phyloP scores from a whole-genome alignment of 92 coral and sea anemone genomes.

The Phenganax marumi region DNA sequence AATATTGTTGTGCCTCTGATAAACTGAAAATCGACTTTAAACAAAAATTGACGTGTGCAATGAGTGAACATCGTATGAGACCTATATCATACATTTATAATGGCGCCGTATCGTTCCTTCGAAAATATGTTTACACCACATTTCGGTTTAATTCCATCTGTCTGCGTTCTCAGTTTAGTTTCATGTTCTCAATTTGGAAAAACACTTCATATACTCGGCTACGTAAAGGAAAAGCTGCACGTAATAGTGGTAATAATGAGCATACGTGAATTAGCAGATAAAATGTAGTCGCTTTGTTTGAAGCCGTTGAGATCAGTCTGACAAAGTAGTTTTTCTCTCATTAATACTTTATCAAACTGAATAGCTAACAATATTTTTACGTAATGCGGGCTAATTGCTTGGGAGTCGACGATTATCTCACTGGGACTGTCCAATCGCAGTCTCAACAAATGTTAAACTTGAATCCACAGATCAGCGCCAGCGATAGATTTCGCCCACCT shows the following conservation, averaged over 20 bases:
- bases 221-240: too few relatives aligned
- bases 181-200: too few relatives aligned
- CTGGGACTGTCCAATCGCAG: constrained; percentile 20
- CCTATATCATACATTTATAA: neutral
- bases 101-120: neutral
- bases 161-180: neutral
- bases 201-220: too few relatives aligned
- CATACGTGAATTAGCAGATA: too few relatives aligned
- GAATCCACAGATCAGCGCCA: neutral
- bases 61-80: too few relatives aligned
- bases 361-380: neutral
- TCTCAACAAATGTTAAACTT: neutral
- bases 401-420: neutral
- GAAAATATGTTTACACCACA: neutral
- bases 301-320: too few relatives aligned
- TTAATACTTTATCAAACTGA: constrained; percentile 19
- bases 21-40: too few relatives aligned
- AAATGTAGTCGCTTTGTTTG: too few relatives aligned
- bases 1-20: too few relatives aligned
- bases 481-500: constrained; percentile 12
- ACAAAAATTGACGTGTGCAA: too few relatives aligned
- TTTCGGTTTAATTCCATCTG: neutral
- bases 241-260: too few relatives aligned
- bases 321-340: constrained; percentile 1
- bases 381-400: neutral